These are phyloP conservation scores for Drosophila kepulauana DNA, from an alignment of 1,140 invertebrate species.

Conservation along the genomic window DNA sequence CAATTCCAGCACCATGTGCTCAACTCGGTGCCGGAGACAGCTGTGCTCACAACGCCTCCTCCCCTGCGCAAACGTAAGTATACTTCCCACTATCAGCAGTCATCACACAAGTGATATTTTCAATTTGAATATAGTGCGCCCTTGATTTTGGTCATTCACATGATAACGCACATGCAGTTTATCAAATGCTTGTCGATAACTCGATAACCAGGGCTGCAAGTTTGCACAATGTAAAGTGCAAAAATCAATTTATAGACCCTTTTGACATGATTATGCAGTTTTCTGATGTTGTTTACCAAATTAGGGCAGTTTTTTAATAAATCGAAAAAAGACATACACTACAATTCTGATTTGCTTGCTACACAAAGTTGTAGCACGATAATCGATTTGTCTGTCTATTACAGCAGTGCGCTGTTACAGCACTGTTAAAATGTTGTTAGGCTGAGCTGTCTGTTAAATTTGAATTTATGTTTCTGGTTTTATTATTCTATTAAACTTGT, in stretches of 20 bases:
- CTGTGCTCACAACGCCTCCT: constrained; percentile 66
- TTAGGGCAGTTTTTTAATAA: too few relatives aligned
- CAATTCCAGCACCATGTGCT: constrained; percentile 67
- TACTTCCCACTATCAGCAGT: constrained; percentile 3
- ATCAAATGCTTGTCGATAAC: constrained; percentile 8
- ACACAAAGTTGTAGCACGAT: constrained; percentile 10
- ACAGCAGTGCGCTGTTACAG: constrained; percentile 27
- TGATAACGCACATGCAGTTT: background rate
- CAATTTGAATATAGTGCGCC: constrained; percentile 31
- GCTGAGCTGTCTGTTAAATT: constrained; percentile 20
- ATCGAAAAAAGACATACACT: background rate
- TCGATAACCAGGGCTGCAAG: constrained; percentile 21
- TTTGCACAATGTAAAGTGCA: background rate
- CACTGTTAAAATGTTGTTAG: constrained; percentile 5
- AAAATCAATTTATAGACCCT: too few relatives aligned
- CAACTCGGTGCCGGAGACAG: constrained; percentile 69
- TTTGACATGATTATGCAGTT: too few relatives aligned
- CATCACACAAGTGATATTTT: background rate
- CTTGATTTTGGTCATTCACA: constrained; percentile 20
- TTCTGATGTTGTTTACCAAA: too few relatives aligned
- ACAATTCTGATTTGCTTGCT: background rate
- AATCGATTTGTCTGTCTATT: constrained; percentile 8
- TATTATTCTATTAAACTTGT: background rate
- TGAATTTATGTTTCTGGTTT: background rate
- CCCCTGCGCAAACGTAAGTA: constrained; percentile 68